These are phyloP conservation scores for Papilio dardanus DNA, from an alignment of 1,140 invertebrate species.

Conservation along the genomic window DNA sequence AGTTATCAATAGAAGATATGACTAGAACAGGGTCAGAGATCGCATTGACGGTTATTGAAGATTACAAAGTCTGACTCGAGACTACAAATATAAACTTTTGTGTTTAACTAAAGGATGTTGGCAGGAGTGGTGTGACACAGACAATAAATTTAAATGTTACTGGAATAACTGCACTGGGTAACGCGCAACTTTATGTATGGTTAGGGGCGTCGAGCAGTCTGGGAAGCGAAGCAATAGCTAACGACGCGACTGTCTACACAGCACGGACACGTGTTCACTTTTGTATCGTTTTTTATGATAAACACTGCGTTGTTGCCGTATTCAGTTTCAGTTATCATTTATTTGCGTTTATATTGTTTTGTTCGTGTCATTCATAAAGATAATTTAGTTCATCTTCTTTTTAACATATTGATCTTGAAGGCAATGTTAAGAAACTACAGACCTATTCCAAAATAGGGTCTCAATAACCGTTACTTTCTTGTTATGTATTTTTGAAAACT, in stretches of 20 bases:
- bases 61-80: neutral
- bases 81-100: neutral
- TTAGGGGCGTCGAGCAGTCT: conserved; percentile 55
- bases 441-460: neutral
- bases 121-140: neutral
- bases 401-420: neutral
- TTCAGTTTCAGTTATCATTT: neutral
- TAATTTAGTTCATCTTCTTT: neutral
- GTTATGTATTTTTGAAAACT: neutral
- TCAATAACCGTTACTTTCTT: neutral
- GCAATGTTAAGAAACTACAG: neutral
- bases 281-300: neutral
- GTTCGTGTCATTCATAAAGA: neutral
- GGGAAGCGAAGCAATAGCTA: conserved; percentile 36
- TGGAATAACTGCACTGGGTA: conserved; percentile 17
- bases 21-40: neutral
- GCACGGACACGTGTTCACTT: conserved; percentile 3
- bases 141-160: conserved; percentile 18
- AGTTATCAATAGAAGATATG: neutral
- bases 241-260: conserved; percentile 19
- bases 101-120: neutral
- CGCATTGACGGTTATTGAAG: neutral
- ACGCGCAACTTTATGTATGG: conserved; percentile 8
- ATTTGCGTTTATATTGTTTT: neutral
- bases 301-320: neutral